Evolutionary conservation across 2,113 vertebrate species (phyloP).

Genomic region (Engraulis encrasicolus): DNA sequence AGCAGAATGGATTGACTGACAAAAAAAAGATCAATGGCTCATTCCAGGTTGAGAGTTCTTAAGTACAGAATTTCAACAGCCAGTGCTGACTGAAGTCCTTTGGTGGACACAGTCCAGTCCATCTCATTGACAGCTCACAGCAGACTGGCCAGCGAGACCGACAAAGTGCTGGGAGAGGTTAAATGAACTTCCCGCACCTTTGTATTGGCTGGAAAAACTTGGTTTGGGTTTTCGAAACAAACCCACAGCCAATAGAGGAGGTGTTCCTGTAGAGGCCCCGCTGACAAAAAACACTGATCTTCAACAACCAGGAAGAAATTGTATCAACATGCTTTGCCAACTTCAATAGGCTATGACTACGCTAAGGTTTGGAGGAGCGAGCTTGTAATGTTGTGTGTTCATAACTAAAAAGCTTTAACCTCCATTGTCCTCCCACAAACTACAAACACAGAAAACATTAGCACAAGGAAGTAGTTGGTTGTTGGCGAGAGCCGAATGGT

Average conservation of each 20-base stretch:
- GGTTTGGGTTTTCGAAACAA: neutral
- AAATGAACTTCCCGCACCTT: neutral
- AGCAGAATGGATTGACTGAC: conserved; percentile 30
- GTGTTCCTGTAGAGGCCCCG: neutral
- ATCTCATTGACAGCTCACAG: neutral
- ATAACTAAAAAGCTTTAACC: too few relatives aligned
- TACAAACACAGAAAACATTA: too few relatives aligned
- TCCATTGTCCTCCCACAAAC: too few relatives aligned
- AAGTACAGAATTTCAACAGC: conserved; percentile 41
- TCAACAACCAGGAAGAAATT: neutral
- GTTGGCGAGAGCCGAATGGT: too few relatives aligned
- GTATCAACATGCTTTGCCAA: neutral
- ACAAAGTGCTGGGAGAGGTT: neutral
- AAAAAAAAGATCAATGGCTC: conserved; percentile 43
- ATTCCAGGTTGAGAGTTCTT: conserved; percentile 40
- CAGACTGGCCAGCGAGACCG: neutral
- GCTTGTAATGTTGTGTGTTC: too few relatives aligned
- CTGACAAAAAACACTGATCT: neutral
- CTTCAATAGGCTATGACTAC: neutral
- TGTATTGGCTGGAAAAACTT: neutral
- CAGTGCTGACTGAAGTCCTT: conserved; percentile 39
- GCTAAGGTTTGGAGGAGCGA: too few relatives aligned
- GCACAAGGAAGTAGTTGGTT: too few relatives aligned
- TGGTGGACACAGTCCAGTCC: neutral
- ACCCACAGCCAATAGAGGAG: neutral